Evolutionary conservation across 1,140 invertebrate genomes (phyloP), one percentile per base, ranked within the genome.

Genomic region (Ceratina calcarata): DNA sequence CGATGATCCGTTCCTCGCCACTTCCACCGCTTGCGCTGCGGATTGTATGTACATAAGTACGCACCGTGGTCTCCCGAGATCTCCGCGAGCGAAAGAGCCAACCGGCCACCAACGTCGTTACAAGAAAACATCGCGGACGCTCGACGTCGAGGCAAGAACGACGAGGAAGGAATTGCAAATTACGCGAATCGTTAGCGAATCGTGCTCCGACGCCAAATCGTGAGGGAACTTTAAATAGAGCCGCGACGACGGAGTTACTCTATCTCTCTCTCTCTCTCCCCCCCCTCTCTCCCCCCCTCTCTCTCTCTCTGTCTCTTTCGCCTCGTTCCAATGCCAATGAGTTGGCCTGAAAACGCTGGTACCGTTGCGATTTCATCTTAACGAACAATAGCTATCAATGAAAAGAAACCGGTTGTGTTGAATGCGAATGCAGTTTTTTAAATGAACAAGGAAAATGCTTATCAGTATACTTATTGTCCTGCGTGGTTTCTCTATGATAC

Each of bases 141-240:
- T n/a, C 45, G n/a, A 58, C 73, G 32, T 75, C 37, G 37, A 22
- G 10, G 67, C 32, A 61, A 57, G 51, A 69, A 65, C 55, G 64
- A 69, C 62, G 68, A 51, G 51, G 75, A 70, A 37, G 69, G 68
- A 83, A 72, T 78, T 70, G 64, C 57, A 55, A 83, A 84, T 84
- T 83, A 83, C 78, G 69, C 75, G 69, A 78, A 65, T 61, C 58
- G 73, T 67, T 51, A 76, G 64, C 53, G 74, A 84, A 83, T 53
- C 69, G 57, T 62, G 68, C 65, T 66, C 67, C 62, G 64, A 51
- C 67, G 18, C 27, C 57, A 8, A 24, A 20, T 82, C 68, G 20
- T 61, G 37, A 73, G 51, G 53, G 64, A 67, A 84, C 18, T 51
- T 65, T 65, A 74, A 65, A 70, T 70, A 70, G 53, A 55, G 51